Conservation (phyloP, 2,888 invertebrate genomes). For the Thera britannica region DNA sequence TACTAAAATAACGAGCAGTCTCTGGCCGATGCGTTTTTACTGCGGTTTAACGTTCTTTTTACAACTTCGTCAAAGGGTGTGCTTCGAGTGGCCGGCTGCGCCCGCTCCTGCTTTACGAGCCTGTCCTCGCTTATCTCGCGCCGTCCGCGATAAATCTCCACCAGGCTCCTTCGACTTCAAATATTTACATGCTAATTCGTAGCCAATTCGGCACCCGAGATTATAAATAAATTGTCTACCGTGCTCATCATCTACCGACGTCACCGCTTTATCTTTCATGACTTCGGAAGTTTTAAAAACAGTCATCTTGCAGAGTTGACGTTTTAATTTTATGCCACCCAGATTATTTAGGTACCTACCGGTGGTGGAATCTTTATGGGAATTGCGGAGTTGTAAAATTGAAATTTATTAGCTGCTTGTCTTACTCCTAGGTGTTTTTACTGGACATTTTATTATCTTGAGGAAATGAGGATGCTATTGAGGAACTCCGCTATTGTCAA, state of each 20-base stretch:
- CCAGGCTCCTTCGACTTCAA: constrained; percentile 81
- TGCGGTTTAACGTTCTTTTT: constrained; percentile 84
- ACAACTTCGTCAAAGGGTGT: constrained; percentile 83
- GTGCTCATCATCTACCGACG: constrained; percentile 68
- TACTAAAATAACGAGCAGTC: constrained; percentile 75
- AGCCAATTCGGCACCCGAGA: constrained; percentile 81
- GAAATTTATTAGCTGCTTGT: constrained; percentile 44
- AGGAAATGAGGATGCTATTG: constrained; percentile 35
- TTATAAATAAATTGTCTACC: constrained; percentile 81
- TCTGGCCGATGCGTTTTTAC: constrained; percentile 81
- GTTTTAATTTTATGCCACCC: constrained; percentile 75
- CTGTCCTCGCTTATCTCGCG: constrained; percentile 77
- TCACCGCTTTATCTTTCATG: constrained; percentile 79
- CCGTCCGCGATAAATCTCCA: constrained; percentile 81
- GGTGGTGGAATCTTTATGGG: constrained; percentile 57
- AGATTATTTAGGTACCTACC: constrained; percentile 63
- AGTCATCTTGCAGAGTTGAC: constrained; percentile 61
- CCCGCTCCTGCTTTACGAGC: constrained; percentile 76
- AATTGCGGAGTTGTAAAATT: constrained; percentile 52
- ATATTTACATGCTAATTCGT: constrained; percentile 85
- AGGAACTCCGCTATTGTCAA: constrained; percentile 38
- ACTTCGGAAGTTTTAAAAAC: constrained; percentile 76
- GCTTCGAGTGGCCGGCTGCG: constrained; percentile 50
- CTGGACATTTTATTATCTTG: constrained; percentile 33
- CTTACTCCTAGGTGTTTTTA: constrained; percentile 35